phyloP scores from a whole-genome alignment of 1,140 invertebrate genomes.

The Orius insidiosus region DNA sequence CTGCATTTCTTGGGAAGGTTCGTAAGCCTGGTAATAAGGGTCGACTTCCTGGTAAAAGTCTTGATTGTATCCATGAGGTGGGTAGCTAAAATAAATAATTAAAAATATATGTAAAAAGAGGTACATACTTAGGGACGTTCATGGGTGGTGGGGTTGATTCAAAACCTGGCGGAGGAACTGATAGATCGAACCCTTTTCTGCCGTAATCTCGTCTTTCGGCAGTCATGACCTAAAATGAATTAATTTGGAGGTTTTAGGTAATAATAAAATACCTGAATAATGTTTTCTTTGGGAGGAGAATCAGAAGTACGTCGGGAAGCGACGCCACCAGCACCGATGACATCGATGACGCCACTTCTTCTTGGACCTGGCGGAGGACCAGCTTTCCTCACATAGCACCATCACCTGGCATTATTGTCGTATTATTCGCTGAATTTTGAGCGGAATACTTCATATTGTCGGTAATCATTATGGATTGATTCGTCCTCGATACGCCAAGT shows the following conservation, averaged over 20 bases:
- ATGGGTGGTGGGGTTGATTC: conserved; percentile 32
- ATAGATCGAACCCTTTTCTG: conserved; percentile 32
- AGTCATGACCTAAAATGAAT: conserved; percentile 55
- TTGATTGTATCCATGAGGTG: conserved; percentile 9
- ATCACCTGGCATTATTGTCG: too few relatives aligned
- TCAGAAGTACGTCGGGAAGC: conserved; percentile 28
- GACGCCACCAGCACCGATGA: conserved; percentile 33
- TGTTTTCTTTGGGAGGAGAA: conserved; percentile 51
- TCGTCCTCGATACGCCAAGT: conserved; percentile 14
- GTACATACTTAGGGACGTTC: not conserved
- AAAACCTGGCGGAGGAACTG: conserved; percentile 33
- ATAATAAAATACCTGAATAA: conserved; percentile 44
- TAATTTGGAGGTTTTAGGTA: not conserved
- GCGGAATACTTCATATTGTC: too few relatives aligned
- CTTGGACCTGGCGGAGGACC: conserved; percentile 43
- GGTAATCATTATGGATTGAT: too few relatives aligned
- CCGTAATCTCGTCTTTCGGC: conserved; percentile 70
- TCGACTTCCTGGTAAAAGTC: conserved; percentile 27
- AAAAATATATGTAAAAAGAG: not conserved
- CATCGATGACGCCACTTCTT: conserved; percentile 49
- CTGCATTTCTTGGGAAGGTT: conserved; percentile 52
- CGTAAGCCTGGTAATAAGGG: conserved; percentile 50
- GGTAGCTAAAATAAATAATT: conserved; percentile 10
- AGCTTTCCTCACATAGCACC: conserved; percentile 17
- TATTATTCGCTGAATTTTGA: not conserved